Evolutionary conservation across 2,113 vertebrate genomes (phyloP).

Genomic region (Furnarius figulus): DNA sequence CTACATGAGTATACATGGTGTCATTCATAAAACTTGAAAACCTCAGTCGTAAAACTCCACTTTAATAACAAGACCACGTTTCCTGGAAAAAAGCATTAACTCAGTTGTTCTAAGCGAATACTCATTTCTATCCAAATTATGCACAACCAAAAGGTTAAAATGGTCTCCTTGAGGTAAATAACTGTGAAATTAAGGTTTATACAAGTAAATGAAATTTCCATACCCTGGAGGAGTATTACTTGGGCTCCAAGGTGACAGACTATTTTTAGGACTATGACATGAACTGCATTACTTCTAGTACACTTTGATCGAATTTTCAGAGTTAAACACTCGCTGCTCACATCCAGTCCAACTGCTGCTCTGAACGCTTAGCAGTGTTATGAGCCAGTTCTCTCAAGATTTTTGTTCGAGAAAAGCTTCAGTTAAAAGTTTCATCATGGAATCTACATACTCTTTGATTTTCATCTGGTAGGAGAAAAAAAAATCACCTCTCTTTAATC

Average conservation of each 20-base stretch:
- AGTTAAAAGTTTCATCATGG: not conserved
- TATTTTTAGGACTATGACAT: conserved; percentile 39
- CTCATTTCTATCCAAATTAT: not conserved
- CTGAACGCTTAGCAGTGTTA: not conserved
- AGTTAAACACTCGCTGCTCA: not conserved
- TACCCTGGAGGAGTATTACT: not conserved
- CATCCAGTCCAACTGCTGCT: not conserved
- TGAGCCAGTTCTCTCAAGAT: not conserved
- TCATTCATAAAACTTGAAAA: not conserved
- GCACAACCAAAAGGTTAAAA: not conserved
- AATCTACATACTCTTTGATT: not conserved
- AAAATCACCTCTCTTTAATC: conserved; percentile 58
- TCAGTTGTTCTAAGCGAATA: not conserved
- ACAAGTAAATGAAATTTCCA: not conserved
- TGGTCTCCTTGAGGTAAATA: not conserved
- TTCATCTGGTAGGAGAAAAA: conserved; percentile 34
- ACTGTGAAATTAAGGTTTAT: not conserved
- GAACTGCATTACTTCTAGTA: conserved; percentile 8
- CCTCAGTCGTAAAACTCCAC: not conserved
- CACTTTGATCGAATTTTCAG: conserved; percentile 33
- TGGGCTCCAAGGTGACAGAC: conserved; percentile 17
- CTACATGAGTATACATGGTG: not conserved
- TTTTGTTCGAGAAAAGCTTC: not conserved
- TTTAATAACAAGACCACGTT: not conserved
- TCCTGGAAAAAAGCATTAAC: not conserved